These are phyloP conservation scores for Takifugu flavidus DNA, from an alignment of 2,113 vertebrate species.

Conservation along the genomic window DNA sequence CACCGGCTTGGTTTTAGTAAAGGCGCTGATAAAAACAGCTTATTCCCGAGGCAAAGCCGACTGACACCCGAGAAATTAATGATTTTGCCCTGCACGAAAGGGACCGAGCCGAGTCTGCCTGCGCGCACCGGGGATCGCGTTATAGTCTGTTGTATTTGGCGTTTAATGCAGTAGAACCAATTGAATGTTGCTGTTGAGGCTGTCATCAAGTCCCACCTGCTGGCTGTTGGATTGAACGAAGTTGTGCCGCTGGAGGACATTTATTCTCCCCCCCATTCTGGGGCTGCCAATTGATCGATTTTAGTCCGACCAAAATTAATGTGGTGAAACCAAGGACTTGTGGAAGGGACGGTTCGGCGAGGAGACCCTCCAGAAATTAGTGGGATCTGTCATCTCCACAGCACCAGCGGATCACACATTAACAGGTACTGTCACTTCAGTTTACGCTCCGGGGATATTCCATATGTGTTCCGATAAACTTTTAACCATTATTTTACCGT, in stretches of 20 bases:
- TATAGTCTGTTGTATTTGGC: conserved; percentile 15
- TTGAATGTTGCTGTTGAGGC: conserved; percentile 13
- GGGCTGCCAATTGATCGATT: neutral
- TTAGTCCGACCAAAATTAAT: conserved; percentile 12
- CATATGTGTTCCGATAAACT: neutral
- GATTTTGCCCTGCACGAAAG: conserved; percentile 5
- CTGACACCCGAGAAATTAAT: conserved; percentile 20
- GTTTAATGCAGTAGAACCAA: conserved; percentile 37
- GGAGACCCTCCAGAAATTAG: conserved; percentile 29
- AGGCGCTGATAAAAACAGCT: conserved; percentile 17
- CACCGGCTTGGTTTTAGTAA: conserved; percentile 14
- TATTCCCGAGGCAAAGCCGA: conserved; percentile 12
- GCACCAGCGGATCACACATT: conserved; percentile 28
- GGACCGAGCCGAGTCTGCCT: conserved; percentile 22
- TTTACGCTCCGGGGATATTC: too few relatives aligned
- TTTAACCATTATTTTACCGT: too few relatives aligned
- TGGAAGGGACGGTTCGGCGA: conserved; percentile 18
- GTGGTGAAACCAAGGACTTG: neutral
- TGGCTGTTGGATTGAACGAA: conserved; percentile 41
- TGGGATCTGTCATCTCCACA: conserved; percentile 42
- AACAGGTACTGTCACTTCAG: conserved; percentile 49
- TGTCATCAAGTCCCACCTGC: conserved; percentile 52
- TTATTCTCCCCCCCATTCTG: neutral
- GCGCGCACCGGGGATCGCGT: conserved; percentile 23
- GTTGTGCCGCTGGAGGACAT: conserved; percentile 7